Base-by-base conservation (phyloP, 1,140 invertebrate genomes). In the Bathynomus jamesi region DNA sequence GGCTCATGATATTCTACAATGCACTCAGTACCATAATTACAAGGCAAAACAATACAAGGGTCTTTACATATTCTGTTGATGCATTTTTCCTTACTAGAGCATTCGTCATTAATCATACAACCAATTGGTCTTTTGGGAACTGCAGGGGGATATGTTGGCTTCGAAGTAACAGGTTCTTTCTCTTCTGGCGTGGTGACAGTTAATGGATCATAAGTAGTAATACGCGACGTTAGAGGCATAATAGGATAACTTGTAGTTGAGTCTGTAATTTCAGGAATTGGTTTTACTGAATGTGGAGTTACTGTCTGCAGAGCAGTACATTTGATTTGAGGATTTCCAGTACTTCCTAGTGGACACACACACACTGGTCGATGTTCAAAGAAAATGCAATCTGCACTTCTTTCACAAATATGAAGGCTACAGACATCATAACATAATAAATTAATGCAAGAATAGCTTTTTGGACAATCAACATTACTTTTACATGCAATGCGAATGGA, bases 1-100 rank as follows among this genome's bases (percentile, higher is more conserved):
- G 92, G 86, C 60, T 92, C 83, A 78, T 95, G 93, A 78, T 93
- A 91, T 76, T 90, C 85, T 1, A 91, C 88, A 28, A 87, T 83
- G 78, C 93, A 95, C 79, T 91, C 87, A 1, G 92, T 91, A 63
- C 87, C 82, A 0, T 86, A 84, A 0, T 91, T 88, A 79, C 94
- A 96, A 8, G 87, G 87, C 60, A 87, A 87, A 28, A 79, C 13
- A 0, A 92, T 80, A 64, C 81, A 82, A 4, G 79, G 80, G 73
- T 81, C 78, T 67, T 78, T 75, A 75, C 81, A 82, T 25, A 76
- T 73, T 10, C 76, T 69, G 65, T 80, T 80, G 24, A 81, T 78
- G 71, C 81, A 82, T 61, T 80, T 79, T 65, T 78, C 71, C 28
- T 82, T 76, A 60, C 78, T 73, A 13, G 79, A 73, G 70, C 81